A percentile compares a stretch with the other conserved stretches of the same genome.
Evolutionary conservation across 2,888 invertebrate species (phyloP).

Genomic region (Catocala fraxini): DNA sequence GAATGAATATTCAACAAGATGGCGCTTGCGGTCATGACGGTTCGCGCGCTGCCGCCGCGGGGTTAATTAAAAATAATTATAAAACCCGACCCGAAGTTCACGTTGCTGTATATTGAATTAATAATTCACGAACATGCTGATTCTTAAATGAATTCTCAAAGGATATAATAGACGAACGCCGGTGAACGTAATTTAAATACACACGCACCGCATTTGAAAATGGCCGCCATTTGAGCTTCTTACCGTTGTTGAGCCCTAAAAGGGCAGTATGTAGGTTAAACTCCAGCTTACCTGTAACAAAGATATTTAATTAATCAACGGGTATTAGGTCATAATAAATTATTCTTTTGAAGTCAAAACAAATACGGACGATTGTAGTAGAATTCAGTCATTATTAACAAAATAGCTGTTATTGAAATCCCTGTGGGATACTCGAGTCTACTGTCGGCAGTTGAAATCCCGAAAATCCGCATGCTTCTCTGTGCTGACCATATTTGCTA

Average conservation of each 20-base stretch:
- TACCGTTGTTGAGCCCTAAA: slow-evolving; percentile 22
- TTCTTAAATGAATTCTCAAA: slow-evolving; percentile 35
- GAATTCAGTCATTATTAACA: slow-evolving; percentile 22
- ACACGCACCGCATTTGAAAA: background rate
- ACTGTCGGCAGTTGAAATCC: slow-evolving; percentile 38
- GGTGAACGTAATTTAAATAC: slow-evolving; percentile 12
- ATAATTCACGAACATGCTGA: slow-evolving; percentile 54
- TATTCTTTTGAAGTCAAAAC: slow-evolving; percentile 3
- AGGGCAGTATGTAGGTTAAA: slow-evolving; percentile 10
- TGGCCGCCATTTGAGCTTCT: slow-evolving; percentile 21
- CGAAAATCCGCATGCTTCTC: slow-evolving; percentile 26
- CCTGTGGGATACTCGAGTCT: slow-evolving; percentile 29
- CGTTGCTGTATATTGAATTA: slow-evolving; percentile 58
- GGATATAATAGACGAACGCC: slow-evolving; percentile 34
- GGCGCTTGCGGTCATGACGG: slow-evolving; percentile 47
- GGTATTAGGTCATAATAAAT: slow-evolving; percentile 1
- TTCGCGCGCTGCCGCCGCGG: slow-evolving; percentile 49
- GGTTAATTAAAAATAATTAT: slow-evolving; percentile 79
- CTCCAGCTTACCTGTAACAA: slow-evolving; percentile 57
- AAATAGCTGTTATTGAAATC: slow-evolving; percentile 36
- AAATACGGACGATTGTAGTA: slow-evolving; percentile 17
- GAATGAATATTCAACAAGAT: slow-evolving; percentile 77
- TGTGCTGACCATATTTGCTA: slow-evolving; percentile 24
- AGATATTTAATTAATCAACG: slow-evolving; percentile 31
- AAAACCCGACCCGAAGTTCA: slow-evolving; percentile 54